Percentiles rank a stretch among this genome's conserved stretches.
Evolutionary conservation across 1,140 invertebrate species (phyloP).

Genomic region (Branchinecta lynchi): DNA sequence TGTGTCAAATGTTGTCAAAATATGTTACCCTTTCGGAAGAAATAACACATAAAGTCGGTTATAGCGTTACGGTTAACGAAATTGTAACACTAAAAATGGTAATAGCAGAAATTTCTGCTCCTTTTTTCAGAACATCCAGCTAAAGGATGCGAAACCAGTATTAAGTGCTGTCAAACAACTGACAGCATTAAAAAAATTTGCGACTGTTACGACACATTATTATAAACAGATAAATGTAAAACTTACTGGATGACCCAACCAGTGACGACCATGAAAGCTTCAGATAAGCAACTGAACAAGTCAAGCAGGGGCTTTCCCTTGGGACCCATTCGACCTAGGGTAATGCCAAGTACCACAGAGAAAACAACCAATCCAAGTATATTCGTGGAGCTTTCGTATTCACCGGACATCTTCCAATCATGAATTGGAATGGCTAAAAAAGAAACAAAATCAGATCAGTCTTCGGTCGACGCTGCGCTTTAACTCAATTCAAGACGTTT

Average conservation of each 20-base stretch:
- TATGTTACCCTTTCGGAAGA: too few relatives aligned
- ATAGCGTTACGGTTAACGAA: too few relatives aligned
- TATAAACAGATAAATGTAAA: neutral
- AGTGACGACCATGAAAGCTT: constrained; percentile 36
- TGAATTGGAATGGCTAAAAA: constrained; percentile 19
- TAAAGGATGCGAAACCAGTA: too few relatives aligned
- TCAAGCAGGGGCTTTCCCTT: constrained; percentile 32
- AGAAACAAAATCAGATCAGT: neutral
- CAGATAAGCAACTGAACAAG: constrained; percentile 32
- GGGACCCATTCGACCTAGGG: constrained; percentile 29
- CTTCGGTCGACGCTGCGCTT: neutral
- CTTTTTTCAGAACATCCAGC: too few relatives aligned
- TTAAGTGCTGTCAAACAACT: too few relatives aligned
- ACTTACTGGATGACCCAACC: constrained; percentile 31
- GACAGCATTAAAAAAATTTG: neutral
- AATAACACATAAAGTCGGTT: too few relatives aligned
- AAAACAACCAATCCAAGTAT: constrained; percentile 36
- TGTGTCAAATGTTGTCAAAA: too few relatives aligned
- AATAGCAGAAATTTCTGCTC: too few relatives aligned
- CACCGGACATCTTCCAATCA: constrained; percentile 28
- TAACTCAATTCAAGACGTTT: neutral
- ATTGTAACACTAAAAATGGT: too few relatives aligned
- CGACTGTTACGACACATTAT: neutral
- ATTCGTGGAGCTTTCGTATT: constrained; percentile 30
- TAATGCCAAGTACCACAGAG: constrained; percentile 31